Base-by-base conservation (phyloP, 2,113 vertebrate genomes). In the Dicentrarchus labrax region DNA sequence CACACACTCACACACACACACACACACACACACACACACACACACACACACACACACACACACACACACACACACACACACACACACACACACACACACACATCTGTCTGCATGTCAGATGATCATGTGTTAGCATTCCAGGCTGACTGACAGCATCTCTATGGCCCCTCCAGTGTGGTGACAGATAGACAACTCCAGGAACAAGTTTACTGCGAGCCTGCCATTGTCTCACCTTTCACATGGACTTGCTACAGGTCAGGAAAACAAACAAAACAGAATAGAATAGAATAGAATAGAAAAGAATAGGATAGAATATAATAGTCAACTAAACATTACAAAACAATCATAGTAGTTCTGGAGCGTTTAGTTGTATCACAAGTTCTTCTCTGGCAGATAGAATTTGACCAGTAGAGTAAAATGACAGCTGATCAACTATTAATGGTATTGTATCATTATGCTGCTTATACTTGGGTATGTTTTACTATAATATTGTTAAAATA, bases 161-260 rank as follows among this genome's bases (percentile, higher is more conserved):
- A 16, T 82, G 78, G 82, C 78, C 80, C 70, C 72, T 71, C 51
- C 60, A 78, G 43, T 76, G 78, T 84, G 80, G 80, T 86, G 89
- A 87, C 88, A 92, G 79, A 71, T 72, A 72, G 71, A 86, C 86
- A 86, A 89, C 85, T 90, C 86, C 73, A 69, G 74, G 76, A 86
- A 86, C 84, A 84, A 71, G 84, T 90, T 88, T 86, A 88, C 83
- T 82, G 85, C 85, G 76, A 73, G 75, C 51, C 72, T 80, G 73
- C 75, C 73, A 84, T 85, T 78, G 82, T 80, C 54, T 90, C 74
- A 86, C 80, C 75, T 85, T 86, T 79, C 79, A 87, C 36, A 17
- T 21, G 59, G 82, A 72, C 83, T 69, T 9, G 15, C 83, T 73
- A 43, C 61, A 53, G 84, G 84, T 77, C 87, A 76, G 80, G 56